Conservation (phyloP, 1,140 invertebrate species). For the Calosoma granatense region DNA sequence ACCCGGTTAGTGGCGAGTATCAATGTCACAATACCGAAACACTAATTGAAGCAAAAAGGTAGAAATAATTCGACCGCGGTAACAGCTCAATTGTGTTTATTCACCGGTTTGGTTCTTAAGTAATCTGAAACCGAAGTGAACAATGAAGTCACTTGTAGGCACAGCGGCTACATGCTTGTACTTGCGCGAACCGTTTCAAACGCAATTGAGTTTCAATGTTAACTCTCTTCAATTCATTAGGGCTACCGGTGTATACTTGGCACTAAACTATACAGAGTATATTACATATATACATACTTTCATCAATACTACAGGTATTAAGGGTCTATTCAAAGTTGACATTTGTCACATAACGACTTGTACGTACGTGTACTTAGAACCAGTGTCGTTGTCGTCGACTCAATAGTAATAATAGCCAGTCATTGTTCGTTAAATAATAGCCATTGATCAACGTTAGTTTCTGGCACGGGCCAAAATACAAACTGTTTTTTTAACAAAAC, state of each 20-base stretch:
- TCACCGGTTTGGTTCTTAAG: not conserved
- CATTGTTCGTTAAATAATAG: not conserved
- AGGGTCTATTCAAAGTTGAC: not conserved
- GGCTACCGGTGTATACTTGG: not conserved
- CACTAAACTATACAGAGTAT: not conserved
- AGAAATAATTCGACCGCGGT: not conserved
- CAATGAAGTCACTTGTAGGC: constrained; percentile 11
- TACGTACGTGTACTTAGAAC: too few relatives aligned
- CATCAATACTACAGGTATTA: not conserved
- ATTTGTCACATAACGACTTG: not conserved
- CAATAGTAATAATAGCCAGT: not conserved
- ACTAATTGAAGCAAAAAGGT: not conserved
- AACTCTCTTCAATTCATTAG: too few relatives aligned
- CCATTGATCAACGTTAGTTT: too few relatives aligned
- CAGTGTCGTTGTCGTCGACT: too few relatives aligned
- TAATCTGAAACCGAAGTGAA: constrained; percentile 10
- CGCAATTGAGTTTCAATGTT: not conserved
- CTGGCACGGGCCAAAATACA: too few relatives aligned
- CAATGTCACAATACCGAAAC: not conserved
- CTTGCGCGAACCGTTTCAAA: not conserved
- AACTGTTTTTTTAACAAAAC: too few relatives aligned
- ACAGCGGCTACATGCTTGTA: not conserved
- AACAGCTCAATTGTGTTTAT: not conserved
- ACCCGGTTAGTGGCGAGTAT: not conserved
- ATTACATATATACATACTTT: too few relatives aligned